Percentiles rank a stretch among this genome's conserved stretches.
Evolutionary conservation across 2,797 vertebrate genomes (phyloP).

Genomic region (Cryptoblepharus egeriae): DNA sequence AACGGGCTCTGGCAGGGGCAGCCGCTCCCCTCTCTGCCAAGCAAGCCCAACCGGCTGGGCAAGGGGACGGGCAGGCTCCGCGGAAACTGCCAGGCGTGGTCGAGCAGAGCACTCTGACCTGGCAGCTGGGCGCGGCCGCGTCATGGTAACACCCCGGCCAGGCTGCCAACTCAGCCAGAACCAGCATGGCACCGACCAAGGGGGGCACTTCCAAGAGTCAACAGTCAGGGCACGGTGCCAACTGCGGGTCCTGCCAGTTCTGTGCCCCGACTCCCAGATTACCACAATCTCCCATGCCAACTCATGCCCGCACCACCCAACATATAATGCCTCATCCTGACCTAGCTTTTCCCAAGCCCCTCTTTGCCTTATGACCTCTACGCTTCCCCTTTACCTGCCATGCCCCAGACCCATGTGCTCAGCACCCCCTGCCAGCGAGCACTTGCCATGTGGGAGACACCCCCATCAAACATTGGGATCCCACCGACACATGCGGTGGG

Average conservation of each 20-base stretch:
- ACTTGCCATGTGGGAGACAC: no score
- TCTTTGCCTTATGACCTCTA: no score
- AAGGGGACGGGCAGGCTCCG: conserved; percentile 67
- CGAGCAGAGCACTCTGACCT: conserved; percentile 15
- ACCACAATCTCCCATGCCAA: no score
- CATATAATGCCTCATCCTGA: no score
- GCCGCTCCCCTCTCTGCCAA: conserved; percentile 75
- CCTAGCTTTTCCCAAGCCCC: no score
- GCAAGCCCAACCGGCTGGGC: conserved; percentile 78
- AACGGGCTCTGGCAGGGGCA: conserved; percentile 54
- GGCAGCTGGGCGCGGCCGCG: conserved; percentile 4
- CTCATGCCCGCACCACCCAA: not conserved
- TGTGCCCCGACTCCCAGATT: not conserved
- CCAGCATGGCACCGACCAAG: not conserved
- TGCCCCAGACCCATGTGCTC: no score
- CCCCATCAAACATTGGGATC: no score
- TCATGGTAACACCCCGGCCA: conserved; percentile 33
- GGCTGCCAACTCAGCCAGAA: conserved; percentile 4
- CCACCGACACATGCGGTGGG: no score
- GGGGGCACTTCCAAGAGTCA: no score
- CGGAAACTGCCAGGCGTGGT: conserved; percentile 51
- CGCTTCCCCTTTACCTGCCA: no score
- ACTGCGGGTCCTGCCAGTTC: no score
- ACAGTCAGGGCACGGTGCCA: not conserved
- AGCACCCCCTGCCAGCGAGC: no score